Base-by-base conservation (phyloP, 2,888 invertebrate species). In the Thecophora atra region DNA sequence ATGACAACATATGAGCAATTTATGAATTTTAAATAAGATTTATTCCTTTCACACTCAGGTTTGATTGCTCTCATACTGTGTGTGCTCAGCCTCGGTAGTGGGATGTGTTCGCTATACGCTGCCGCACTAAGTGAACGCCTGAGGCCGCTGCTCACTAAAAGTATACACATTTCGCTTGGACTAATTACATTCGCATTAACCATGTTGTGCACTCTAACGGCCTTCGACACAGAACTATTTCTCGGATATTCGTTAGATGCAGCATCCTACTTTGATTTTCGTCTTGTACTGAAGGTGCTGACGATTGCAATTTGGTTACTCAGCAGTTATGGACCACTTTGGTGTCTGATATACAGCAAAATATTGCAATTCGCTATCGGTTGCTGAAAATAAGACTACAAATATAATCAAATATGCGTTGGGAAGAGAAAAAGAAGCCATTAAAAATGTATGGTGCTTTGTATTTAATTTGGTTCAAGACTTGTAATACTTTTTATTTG, bases 201-300 rank as follows among this genome's bases (percentile, higher is more conserved):
- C 52, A 79, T 79, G 77, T 19, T 77, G 0, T 74, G 77, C 54
- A 77, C 79, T 72, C 76, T 75, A 70, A 78, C 76, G 7, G 77
- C 79, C 5, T 81, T 76, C 72, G 78, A 80, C 28, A 81, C 81
- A 13, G 73, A 76, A 4, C 75, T 80, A 37, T 79, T 79, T 52
- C 62, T 67, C 8, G 69, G 76, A 19, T 75, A 77, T 69, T 77
- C 78, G 17, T 42, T 77, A 28, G 75, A 77, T 65, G 76, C 79
- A n/a, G 66, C 73, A 15, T 51, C 73, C 28, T 78, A 72, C 56
- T 65, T 28, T 1, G 76, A 78, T 51, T 77, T 77, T 24, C 75
- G 74, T 5, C 70, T 75, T 24, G 26, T 79, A 1, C 72, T 80
- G 17, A 73, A 78, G 47, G 28, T 72, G 24, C 67, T 70, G 15